A percentile compares a stretch with the other conserved stretches of the same genome.
Evolutionary conservation across 2,113 vertebrate species (phyloP).

Genomic region (Macrotis lagotis): DNA sequence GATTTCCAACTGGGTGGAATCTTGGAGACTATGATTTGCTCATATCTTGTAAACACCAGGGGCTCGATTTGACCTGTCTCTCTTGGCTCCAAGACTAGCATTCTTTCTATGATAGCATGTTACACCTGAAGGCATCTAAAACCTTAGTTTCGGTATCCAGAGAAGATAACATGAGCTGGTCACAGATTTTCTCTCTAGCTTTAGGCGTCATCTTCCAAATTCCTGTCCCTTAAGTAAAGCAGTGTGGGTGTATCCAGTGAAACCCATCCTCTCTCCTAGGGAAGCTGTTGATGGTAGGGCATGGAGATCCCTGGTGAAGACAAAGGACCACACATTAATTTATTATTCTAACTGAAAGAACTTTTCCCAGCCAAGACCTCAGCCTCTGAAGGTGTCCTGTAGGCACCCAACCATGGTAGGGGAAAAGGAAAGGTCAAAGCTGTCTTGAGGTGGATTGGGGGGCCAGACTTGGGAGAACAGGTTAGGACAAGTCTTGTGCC

Average conservation of each 20-base stretch:
- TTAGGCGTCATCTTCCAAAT: not conserved
- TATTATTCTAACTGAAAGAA: not conserved
- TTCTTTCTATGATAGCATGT: not conserved
- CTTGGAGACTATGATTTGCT: not conserved
- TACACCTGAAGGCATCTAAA: not conserved
- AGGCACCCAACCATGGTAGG: not conserved
- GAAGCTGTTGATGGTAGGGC: not conserved
- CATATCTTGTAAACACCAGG: not conserved
- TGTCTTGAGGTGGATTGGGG: not conserved
- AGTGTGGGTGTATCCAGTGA: not conserved
- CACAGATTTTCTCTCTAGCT: not conserved
- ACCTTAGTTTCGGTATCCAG: not conserved
- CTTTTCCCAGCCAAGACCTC: not conserved
- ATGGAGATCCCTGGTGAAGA: rapidly evolving
- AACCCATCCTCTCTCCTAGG: not conserved
- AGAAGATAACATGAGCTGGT: not conserved
- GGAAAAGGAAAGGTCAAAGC: not conserved
- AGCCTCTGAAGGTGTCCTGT: not conserved
- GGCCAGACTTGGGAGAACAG: slow-evolving; percentile 3
- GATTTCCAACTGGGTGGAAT: not conserved
- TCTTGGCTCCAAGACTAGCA: not conserved
- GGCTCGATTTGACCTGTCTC: not conserved
- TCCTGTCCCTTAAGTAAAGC: not conserved
- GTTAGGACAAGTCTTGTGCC: slow-evolving; percentile 41
- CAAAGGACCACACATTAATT: rapidly evolving